phyloP scores from a whole-genome alignment of 2,888 invertebrate species.

The Polylopha cassiicola region DNA sequence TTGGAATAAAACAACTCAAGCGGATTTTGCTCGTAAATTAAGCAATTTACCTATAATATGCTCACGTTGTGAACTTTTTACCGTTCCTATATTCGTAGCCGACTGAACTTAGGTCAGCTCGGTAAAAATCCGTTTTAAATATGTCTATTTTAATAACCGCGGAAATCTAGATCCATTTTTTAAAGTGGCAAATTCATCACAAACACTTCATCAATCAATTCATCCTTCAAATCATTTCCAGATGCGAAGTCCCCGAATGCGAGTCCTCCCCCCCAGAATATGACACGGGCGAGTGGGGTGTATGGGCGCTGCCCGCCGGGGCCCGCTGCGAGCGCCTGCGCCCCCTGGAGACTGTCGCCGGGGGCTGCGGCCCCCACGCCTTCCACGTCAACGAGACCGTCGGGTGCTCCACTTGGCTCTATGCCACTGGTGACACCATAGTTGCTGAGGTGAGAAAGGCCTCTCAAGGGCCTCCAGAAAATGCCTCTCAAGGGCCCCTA shows the following conservation, averaged over 20 bases:
- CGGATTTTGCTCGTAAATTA: too few species aligned
- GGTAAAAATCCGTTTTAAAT: too few species aligned
- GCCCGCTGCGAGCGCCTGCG: constrained; percentile 46
- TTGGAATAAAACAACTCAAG: too few species aligned
- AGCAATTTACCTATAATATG: too few species aligned
- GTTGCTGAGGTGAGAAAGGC: constrained; percentile 48
- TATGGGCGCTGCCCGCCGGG: constrained; percentile 52
- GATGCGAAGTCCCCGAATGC: constrained; percentile 67
- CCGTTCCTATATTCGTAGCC: too few species aligned
- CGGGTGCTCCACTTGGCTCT: constrained; percentile 53
- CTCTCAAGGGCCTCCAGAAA: not conserved
- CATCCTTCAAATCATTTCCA: constrained; percentile 30
- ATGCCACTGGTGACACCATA: constrained; percentile 53
- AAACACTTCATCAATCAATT: too few species aligned
- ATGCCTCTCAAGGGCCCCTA: too few species aligned
- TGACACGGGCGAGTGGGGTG: constrained; percentile 48
- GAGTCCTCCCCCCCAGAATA: constrained; percentile 45
- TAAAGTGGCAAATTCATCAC: too few species aligned
- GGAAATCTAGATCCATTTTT: too few species aligned
- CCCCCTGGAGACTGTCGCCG: constrained; percentile 31
- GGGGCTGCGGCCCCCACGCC: constrained; percentile 41
- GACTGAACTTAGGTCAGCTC: too few species aligned
- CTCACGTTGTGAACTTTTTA: too few species aligned
- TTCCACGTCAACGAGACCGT: constrained; percentile 47
- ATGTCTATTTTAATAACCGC: too few species aligned